Evolutionary conservation across 2,113 vertebrate genomes (phyloP).

Genomic region (Helogale parvula): DNA sequence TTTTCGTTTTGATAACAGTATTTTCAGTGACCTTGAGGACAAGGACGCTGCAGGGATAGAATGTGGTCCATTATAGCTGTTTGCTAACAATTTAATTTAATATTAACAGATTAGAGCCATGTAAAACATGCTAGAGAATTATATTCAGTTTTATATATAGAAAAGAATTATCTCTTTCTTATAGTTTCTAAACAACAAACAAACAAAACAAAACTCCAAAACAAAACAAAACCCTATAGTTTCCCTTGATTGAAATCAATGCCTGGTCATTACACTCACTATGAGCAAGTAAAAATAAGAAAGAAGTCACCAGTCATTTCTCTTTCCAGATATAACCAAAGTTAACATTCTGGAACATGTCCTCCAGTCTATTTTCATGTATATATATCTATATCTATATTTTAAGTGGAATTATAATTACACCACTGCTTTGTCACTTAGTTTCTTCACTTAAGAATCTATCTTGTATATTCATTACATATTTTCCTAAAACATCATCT

Average conservation of each 20-base stretch:
- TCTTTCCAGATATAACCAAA: not conserved
- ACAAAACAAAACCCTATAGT: not conserved
- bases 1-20: not conserved
- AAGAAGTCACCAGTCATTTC: slow-evolving; percentile 12
- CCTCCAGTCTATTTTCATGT: not conserved
- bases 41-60: not conserved
- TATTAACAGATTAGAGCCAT: not conserved
- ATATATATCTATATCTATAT: not conserved
- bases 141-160: too few species aligned
- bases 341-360: not conserved
- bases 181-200: not conserved
- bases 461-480: not conserved
- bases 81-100: not conserved
- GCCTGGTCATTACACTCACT: not conserved
- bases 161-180: not conserved
- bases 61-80: not conserved
- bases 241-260: not conserved
- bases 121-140: not conserved
- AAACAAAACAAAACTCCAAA: not conserved
- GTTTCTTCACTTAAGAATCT: not conserved
- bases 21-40: not conserved
- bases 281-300: not conserved
- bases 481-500: slow-evolving; percentile 29
- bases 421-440: not conserved
- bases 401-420: slow-evolving; percentile 16